Percentiles rank a stretch among this genome's conserved stretches.
phyloP scores from a whole-genome alignment of 2,113 vertebrate genomes.

The Megaceryle torquata region DNA sequence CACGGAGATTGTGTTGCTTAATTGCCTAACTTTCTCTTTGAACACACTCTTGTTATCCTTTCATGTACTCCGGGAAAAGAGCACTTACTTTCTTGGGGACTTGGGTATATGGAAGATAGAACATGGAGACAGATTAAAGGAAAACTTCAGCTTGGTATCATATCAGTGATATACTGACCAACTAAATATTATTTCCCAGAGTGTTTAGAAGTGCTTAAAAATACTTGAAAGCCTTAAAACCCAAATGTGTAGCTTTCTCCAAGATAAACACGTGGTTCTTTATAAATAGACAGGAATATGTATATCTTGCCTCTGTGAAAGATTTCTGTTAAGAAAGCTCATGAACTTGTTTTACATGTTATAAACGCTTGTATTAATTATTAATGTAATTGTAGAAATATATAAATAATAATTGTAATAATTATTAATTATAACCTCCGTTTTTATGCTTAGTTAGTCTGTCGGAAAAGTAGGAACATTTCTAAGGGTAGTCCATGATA shows the following conservation, averaged over 20 bases:
- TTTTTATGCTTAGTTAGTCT: not conserved
- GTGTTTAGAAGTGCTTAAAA: constrained; percentile 7
- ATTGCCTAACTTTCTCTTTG: constrained; percentile 34
- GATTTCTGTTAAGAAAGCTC: not conserved
- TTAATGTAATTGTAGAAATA: not conserved
- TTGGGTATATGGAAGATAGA: not conserved
- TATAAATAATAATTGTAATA: not conserved
- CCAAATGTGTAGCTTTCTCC: not conserved
- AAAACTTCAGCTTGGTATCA: not conserved
- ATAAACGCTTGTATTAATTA: not conserved
- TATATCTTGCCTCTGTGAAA: not conserved
- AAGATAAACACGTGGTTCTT: not conserved
- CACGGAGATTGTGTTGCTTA: constrained; percentile 2
- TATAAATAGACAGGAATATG: not conserved
- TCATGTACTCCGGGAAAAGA: not conserved
- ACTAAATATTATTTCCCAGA: not conserved
- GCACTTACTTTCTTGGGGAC: not conserved
- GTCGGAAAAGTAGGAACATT: not conserved
- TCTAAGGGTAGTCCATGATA: not conserved
- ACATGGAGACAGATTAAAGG: not conserved
- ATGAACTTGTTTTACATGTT: not conserved
- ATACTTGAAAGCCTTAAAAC: not conserved
- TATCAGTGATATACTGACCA: not conserved
- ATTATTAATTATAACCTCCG: not conserved
- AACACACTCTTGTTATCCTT: not conserved